These are phyloP conservation scores for Rhodinocichla rosea DNA, from an alignment of 2,113 vertebrate genomes.

Conservation along the genomic window DNA sequence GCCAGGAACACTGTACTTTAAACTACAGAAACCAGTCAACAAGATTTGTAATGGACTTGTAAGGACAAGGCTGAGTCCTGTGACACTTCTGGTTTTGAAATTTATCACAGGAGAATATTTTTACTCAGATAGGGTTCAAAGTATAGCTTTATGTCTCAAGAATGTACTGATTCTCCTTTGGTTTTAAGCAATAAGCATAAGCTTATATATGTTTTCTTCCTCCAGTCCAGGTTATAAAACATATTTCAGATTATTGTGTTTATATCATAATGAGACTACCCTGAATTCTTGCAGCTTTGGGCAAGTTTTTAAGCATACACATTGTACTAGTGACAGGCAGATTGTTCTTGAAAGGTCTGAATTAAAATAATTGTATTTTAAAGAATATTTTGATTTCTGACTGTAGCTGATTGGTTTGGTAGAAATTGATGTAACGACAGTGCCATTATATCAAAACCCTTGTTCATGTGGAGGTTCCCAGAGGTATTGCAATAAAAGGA, in stretches of 20 bases:
- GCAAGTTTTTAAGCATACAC: neutral
- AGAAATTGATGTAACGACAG: neutral
- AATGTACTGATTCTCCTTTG: neutral
- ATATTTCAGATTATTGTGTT: neutral
- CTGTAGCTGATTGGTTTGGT: neutral
- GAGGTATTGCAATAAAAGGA: neutral
- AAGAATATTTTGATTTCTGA: neutral
- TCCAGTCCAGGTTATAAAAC: neutral
- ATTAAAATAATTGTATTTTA: neutral
- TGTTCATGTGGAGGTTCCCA: neutral
- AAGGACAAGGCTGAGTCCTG: fast-evolving
- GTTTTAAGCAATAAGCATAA: neutral
- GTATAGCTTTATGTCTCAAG: neutral
- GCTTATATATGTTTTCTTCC: neutral
- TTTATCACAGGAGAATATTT: neutral
- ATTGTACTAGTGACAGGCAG: neutral
- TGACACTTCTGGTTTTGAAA: neutral
- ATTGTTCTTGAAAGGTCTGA: neutral
- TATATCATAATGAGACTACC: neutral
- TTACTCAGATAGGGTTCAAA: neutral
- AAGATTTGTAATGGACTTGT: neutral
- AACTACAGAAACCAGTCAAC: neutral
- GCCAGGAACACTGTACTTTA: neutral
- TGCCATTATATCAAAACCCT: neutral
- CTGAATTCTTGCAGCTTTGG: neutral